Evolutionary conservation across 2,888 invertebrate genomes (phyloP).

Genomic region (Brachyptera putata): DNA sequence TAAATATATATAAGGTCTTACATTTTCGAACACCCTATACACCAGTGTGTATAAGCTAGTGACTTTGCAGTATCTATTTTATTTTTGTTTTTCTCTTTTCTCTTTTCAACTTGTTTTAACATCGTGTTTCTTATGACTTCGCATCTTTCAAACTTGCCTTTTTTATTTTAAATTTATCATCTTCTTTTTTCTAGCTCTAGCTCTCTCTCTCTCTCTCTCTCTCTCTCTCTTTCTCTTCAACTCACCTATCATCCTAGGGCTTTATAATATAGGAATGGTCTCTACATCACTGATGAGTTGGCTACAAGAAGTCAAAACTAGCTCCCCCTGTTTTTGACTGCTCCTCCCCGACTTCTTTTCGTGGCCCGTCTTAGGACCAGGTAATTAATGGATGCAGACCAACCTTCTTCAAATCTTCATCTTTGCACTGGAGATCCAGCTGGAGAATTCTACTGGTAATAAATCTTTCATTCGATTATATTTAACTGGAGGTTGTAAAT

Average conservation of each 20-base stretch:
- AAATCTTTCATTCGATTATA: too few species aligned
- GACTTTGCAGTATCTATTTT: background rate
- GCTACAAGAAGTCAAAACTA: background rate
- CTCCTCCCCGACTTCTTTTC: conserved; percentile 23
- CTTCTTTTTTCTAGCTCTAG: background rate
- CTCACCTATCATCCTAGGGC: too few species aligned
- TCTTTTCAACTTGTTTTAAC: conserved; percentile 9
- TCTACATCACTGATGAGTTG: too few species aligned
- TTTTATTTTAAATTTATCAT: background rate
- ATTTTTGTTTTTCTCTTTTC: background rate
- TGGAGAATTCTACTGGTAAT: too few species aligned
- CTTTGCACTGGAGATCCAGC: too few species aligned
- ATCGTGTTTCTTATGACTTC: conserved; percentile 4
- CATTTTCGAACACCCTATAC: too few species aligned
- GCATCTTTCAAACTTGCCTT: background rate
- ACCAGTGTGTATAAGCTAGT: background rate
- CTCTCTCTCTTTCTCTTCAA: background rate
- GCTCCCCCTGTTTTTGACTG: background rate
- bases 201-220: too few species aligned
- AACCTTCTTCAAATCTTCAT: background rate
- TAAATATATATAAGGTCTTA: too few species aligned
- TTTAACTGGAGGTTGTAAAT: too few species aligned
- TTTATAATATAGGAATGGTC: too few species aligned
- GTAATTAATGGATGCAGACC: conserved; percentile 23
- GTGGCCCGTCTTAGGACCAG: conserved; percentile 14